These are phyloP conservation scores for Nannoperca australis DNA, from an alignment of 2,797 vertebrate genomes.

Conservation along the genomic window DNA sequence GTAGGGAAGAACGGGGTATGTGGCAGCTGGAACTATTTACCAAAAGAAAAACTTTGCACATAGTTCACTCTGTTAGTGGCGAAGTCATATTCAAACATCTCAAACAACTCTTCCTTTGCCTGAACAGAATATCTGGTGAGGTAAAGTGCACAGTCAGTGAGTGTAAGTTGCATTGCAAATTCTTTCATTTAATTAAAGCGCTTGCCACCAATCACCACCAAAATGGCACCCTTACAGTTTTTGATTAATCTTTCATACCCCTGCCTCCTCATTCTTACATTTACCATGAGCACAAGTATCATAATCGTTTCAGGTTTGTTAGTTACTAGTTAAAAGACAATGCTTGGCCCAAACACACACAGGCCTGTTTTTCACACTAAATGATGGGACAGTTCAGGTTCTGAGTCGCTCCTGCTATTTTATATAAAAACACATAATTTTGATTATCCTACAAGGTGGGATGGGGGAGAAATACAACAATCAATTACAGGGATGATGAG, in stretches of 20 bases:
- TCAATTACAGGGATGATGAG: constrained; percentile 61
- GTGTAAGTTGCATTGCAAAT: constrained; percentile 50
- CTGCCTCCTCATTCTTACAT: constrained; percentile 72
- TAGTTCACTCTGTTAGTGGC: constrained; percentile 76
- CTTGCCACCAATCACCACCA: constrained; percentile 29
- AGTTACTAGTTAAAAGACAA: constrained; percentile 64
- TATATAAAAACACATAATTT: constrained; percentile 63
- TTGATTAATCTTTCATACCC: constrained; percentile 57
- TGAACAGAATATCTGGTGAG: constrained; percentile 66
- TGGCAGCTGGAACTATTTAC: constrained; percentile 78
- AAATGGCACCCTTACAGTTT: constrained; percentile 63
- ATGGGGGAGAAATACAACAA: constrained; percentile 52
- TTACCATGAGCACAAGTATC: constrained; percentile 62
- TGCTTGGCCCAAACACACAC: constrained; percentile 29
- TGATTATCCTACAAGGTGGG: constrained; percentile 63
- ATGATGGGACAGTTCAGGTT: constrained; percentile 34
- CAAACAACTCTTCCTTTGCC: constrained; percentile 53
- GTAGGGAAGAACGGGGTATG: constrained; percentile 71
- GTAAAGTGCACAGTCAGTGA: constrained; percentile 76
- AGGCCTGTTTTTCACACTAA: constrained; percentile 47
- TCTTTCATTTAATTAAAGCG: constrained; percentile 36
- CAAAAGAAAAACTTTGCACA: constrained; percentile 67
- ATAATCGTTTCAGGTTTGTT: constrained; percentile 57
- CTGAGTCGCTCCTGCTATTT: constrained; percentile 53
- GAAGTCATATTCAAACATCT: constrained; percentile 62